Base-by-base conservation (phyloP, 2,888 invertebrate species). In the Agonum fuliginosum region DNA sequence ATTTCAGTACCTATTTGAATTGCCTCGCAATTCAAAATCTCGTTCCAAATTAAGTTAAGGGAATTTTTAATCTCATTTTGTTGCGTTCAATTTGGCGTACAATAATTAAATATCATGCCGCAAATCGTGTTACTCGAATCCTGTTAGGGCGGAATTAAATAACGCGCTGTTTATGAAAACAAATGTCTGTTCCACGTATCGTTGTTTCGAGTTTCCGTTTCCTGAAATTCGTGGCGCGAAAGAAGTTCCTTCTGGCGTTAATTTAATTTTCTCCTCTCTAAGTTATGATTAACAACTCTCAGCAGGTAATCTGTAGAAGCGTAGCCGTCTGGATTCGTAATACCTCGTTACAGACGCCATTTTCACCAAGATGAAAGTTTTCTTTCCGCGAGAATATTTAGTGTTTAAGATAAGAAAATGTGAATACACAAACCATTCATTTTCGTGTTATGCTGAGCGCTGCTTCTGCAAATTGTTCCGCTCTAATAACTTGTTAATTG, bases 211-310 rank as follows among this genome's bases (percentile, higher is more conserved):
- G 17, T 27, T 62, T 62, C 58, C 58, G 48, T 46, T 62, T 62
- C 58, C 30, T 30, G 58, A 20, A 27, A 19, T 30, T 62, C 34
- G 48, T 12, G 20, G 48, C 3, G 17, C 43, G 17, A 72, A 37
- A 51, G 30, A 62, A 72, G 37, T 54, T 72, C 37, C 37, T 34
- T 54, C 54, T 54, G 48, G 54, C 72, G 51, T 72, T 72, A 51
- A 72, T 72, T 72, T 72, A 72, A 72, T 72, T 62, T 73, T 73
- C 62, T 62, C 19, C 41, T 46, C 58, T 43, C 41, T 62, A 73
- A 73, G 62, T 58, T 73, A 62, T 73, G 73, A 73, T 73, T 73
- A 73, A 73, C 73, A 73, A 73, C 58, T 73, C 73, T 73, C 73
- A 73, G 73, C 73, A 73, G 73, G 73, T 73, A 73, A 73, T 58